Conservation (phyloP, 2,113 vertebrate genomes). For the Colaptes auratus region DNA sequence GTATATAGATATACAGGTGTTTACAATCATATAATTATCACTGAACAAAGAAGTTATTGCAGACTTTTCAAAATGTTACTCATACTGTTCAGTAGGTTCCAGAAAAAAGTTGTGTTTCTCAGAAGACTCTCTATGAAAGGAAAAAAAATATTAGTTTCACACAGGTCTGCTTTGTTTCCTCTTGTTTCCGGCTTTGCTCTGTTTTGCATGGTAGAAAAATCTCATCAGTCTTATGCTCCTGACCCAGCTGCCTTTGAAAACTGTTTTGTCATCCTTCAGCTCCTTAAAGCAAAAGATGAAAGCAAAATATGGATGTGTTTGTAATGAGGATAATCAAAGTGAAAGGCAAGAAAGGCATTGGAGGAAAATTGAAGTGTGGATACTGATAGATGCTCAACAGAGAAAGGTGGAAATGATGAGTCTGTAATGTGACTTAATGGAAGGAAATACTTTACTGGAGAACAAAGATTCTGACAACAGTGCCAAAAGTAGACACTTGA, state of each 20-base stretch:
- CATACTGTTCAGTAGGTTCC: conserved; percentile 5
- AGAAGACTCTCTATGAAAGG: conserved; percentile 57
- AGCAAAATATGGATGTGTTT: conserved; percentile 67
- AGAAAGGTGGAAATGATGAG: conserved; percentile 52
- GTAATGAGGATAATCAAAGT: conserved; percentile 72
- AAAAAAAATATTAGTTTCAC: conserved; percentile 59
- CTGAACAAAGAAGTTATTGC: neutral
- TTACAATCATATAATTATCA: conserved; percentile 20
- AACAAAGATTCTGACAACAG: conserved; percentile 25
- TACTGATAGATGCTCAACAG: conserved; percentile 36
- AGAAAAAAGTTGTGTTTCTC: conserved; percentile 43
- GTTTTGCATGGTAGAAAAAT: conserved; percentile 60
- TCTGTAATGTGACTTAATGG: conserved; percentile 53
- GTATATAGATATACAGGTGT: neutral
- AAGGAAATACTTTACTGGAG: conserved; percentile 24
- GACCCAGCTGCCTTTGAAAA: conserved; percentile 74
- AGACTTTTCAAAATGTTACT: conserved; percentile 54
- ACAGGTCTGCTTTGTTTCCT: conserved; percentile 55
- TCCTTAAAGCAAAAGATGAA: conserved; percentile 75
- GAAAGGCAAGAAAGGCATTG: conserved; percentile 60
- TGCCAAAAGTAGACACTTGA: conserved; percentile 20
- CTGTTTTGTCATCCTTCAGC: conserved; percentile 71
- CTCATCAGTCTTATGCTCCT: conserved; percentile 65
- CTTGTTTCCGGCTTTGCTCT: conserved; percentile 66
- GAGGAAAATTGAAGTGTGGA: neutral